Conservation (phyloP, 2,797 vertebrate species). For the Anguilla megastoma region DNA sequence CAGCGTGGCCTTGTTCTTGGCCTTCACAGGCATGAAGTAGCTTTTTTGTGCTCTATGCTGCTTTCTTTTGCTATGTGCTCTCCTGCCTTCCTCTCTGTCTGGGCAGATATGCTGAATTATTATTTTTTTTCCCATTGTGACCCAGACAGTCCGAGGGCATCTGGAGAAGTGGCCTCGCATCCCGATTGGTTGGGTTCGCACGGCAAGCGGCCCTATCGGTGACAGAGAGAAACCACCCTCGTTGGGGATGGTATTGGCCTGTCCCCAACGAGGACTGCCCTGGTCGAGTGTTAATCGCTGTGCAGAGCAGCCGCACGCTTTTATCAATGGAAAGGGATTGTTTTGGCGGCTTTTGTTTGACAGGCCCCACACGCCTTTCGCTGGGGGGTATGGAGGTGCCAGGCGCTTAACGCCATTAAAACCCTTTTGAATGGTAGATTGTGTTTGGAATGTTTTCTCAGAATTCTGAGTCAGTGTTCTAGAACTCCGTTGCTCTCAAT, state of each 20-base stretch:
- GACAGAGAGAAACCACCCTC: not conserved
- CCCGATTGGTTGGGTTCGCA: not conserved
- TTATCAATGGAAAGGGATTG: slow-evolving; percentile 42
- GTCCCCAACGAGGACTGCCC: not conserved
- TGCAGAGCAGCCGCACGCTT: slow-evolving; percentile 26
- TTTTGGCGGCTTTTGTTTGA: not conserved
- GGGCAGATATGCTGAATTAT: slow-evolving; percentile 42
- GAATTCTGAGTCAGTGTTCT: too few relatives aligned
- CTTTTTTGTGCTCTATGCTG: not conserved
- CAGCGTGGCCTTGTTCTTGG: not conserved
- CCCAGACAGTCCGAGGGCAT: slow-evolving; percentile 14
- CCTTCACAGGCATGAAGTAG: not conserved
- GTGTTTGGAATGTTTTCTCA: not conserved
- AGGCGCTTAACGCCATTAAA: not conserved
- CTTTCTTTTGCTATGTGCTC: slow-evolving; percentile 6
- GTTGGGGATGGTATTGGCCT: not conserved
- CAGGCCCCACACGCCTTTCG: not conserved
- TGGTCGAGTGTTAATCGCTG: not conserved
- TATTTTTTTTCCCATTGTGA: not conserved
- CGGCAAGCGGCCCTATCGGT: not conserved
- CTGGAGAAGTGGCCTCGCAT: not conserved
- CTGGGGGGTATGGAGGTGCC: not conserved
- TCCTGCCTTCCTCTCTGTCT: slow-evolving; percentile 5
- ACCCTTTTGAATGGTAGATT: not conserved
- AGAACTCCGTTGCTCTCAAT: too few relatives aligned